These are phyloP conservation scores for Rambutsinella grinnellia DNA, from an alignment of 2,888 invertebrate species.

Conservation along the genomic window DNA sequence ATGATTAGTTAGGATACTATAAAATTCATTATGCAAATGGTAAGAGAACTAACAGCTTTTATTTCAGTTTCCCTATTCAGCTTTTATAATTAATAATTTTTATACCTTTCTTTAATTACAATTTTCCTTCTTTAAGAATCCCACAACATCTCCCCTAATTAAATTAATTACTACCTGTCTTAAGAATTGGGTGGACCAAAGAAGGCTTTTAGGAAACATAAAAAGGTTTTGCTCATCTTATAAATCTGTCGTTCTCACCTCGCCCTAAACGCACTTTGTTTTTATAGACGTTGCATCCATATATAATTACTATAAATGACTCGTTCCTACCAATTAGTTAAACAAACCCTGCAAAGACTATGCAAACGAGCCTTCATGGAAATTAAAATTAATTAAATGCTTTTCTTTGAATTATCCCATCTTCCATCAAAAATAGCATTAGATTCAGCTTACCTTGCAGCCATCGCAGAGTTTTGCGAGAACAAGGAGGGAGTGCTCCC, in stretches of 20 bases:
- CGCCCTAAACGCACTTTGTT: too few relatives aligned
- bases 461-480: constrained; percentile 70
- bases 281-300: too few relatives aligned
- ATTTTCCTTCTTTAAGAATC: not conserved
- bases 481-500: constrained; percentile 69
- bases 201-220: not conserved
- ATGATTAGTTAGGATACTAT: too few relatives aligned
- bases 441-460: constrained; percentile 72
- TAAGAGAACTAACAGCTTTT: too few relatives aligned
- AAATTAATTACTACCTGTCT: constrained; percentile 28
- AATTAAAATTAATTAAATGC: constrained; percentile 8
- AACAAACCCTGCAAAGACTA: not conserved
- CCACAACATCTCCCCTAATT: constrained; percentile 19
- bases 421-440: not conserved
- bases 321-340: constrained; percentile 12
- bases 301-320: too few relatives aligned
- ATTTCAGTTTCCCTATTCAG: too few relatives aligned
- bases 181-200: not conserved
- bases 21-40: too few relatives aligned
- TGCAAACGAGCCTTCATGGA: constrained; percentile 22
- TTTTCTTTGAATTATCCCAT: constrained; percentile 1
- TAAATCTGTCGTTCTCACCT: too few relatives aligned
- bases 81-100: too few relatives aligned
- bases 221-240: too few relatives aligned
- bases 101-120: too few relatives aligned